Percentiles rank a stretch among this genome's conserved stretches.
Conservation (phyloP, 1,140 invertebrate species). For the Lordiphosa stackelbergi region DNA sequence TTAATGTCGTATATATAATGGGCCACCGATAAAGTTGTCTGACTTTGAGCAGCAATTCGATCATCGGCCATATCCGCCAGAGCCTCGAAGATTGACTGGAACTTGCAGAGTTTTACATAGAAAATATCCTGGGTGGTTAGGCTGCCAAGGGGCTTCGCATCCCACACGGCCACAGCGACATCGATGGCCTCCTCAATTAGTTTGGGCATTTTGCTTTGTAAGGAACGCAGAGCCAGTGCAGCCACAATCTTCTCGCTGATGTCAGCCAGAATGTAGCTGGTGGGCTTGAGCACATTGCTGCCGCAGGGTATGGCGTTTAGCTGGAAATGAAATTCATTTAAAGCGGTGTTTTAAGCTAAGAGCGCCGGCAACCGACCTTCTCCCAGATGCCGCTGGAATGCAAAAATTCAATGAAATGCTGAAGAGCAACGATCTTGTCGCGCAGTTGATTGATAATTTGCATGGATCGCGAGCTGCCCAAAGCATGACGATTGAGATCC, state of each 20-base stretch:
- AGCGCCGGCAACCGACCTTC: conserved; percentile 80
- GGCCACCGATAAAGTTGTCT: conserved; percentile 78
- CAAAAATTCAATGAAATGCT: conserved; percentile 87
- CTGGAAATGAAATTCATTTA: conserved; percentile 18
- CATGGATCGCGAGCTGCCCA: conserved; percentile 85
- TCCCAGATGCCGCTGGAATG: conserved; percentile 86
- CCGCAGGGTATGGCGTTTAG: conserved; percentile 79
- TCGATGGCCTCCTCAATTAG: conserved; percentile 79
- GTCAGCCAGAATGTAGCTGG: conserved; percentile 83
- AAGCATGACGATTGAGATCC: conserved; percentile 54
- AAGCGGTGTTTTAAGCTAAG: not conserved
- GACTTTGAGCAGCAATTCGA: conserved; percentile 78
- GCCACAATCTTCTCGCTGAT: conserved; percentile 88
- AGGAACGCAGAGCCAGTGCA: conserved; percentile 79
- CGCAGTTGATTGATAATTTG: conserved; percentile 89
- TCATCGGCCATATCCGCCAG: conserved; percentile 79
- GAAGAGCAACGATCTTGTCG: conserved; percentile 89
- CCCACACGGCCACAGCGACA: conserved; percentile 79
- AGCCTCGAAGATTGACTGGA: conserved; percentile 80
- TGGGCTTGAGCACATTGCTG: conserved; percentile 79
- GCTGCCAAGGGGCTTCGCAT: conserved; percentile 78
- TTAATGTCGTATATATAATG: conserved; percentile 80
- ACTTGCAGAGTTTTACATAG: conserved; percentile 82
- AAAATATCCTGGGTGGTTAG: conserved; percentile 85
- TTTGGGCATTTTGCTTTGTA: conserved; percentile 56